Percentiles rank a stretch among this genome's conserved stretches.
These are phyloP conservation scores for Spisula subtruncata DNA, from an alignment of 2,888 invertebrate genomes.

Conservation along the genomic window DNA sequence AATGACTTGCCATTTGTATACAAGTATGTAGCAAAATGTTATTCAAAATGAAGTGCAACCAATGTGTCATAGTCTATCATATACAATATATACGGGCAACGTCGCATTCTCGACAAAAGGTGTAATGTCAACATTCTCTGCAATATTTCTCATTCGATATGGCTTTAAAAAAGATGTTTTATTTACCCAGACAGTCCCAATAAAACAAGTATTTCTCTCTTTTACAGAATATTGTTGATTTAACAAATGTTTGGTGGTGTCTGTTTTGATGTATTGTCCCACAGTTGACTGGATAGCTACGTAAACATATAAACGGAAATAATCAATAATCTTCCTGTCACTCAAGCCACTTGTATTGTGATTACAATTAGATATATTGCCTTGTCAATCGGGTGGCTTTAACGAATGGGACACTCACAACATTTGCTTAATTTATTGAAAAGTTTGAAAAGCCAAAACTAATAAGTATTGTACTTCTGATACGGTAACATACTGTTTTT, in stretches of 20 bases:
- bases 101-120: neutral
- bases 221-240: slow-evolving; percentile 11
- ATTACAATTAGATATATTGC: slow-evolving; percentile 28
- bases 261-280: slow-evolving; percentile 10
- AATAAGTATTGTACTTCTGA: too few relatives aligned
- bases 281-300: slow-evolving; percentile 15
- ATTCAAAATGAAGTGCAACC: too few relatives aligned
- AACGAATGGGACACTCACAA: neutral
- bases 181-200: slow-evolving; percentile 24
- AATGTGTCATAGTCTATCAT: too few relatives aligned
- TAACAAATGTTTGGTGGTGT: slow-evolving; percentile 25
- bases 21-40: too few relatives aligned
- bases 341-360: slow-evolving; percentile 1
- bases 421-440: too few relatives aligned
- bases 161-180: slow-evolving; percentile 17
- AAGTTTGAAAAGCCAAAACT: too few relatives aligned
- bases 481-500: too few relatives aligned
- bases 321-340: neutral
- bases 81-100: neutral
- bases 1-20: too few relatives aligned
- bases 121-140: neutral
- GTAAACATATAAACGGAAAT: slow-evolving; percentile 7
- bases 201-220: slow-evolving; percentile 23
- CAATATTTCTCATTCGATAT: neutral
- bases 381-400: neutral